Percentiles rank a stretch among this genome's conserved stretches.
These are phyloP conservation scores for Lordiphosa mommai DNA, from an alignment of 1,140 invertebrate genomes.

Conservation along the genomic window DNA sequence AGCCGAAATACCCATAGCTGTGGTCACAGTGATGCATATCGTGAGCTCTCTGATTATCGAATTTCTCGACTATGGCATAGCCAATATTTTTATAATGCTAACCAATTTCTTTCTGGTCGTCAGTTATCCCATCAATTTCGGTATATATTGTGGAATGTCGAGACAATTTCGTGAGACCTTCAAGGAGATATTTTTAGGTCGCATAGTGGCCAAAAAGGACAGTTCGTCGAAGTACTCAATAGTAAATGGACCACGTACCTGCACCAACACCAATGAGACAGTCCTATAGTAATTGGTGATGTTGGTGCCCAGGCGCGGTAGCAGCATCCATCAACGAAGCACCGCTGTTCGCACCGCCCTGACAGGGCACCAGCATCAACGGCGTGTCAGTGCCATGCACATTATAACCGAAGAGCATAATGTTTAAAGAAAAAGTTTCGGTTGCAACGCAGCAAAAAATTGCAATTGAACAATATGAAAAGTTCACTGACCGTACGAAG, in stretches of 20 bases:
- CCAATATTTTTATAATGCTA: constrained; percentile 91
- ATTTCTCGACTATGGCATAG: constrained; percentile 89
- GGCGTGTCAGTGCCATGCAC: constrained; percentile 61
- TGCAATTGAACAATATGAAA: too few species aligned
- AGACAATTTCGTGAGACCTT: constrained; percentile 96
- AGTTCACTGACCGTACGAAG: too few species aligned
- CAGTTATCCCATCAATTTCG: constrained; percentile 96
- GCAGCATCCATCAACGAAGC: constrained; percentile 54
- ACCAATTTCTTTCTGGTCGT: constrained; percentile 95
- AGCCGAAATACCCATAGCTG: constrained; percentile 94
- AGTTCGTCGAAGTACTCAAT: constrained; percentile 88
- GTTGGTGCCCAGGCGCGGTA: constrained; percentile 70
- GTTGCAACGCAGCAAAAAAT: neutral
- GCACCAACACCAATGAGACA: constrained; percentile 91
- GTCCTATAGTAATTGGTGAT: constrained; percentile 84
- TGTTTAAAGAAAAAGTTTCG: constrained; percentile 31
- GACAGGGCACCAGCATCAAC: constrained; percentile 31
- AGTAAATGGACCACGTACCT: constrained; percentile 89
- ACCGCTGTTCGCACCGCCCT: constrained; percentile 34
- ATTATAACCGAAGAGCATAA: constrained; percentile 57
- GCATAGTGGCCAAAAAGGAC: constrained; percentile 83
- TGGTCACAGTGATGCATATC: constrained; percentile 92
- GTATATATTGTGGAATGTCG: constrained; percentile 97
- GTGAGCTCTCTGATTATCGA: constrained; percentile 86
- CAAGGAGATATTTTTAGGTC: constrained; percentile 90